phyloP scores from a whole-genome alignment of 2,797 vertebrate species.

The Benthosema pterotum region DNA sequence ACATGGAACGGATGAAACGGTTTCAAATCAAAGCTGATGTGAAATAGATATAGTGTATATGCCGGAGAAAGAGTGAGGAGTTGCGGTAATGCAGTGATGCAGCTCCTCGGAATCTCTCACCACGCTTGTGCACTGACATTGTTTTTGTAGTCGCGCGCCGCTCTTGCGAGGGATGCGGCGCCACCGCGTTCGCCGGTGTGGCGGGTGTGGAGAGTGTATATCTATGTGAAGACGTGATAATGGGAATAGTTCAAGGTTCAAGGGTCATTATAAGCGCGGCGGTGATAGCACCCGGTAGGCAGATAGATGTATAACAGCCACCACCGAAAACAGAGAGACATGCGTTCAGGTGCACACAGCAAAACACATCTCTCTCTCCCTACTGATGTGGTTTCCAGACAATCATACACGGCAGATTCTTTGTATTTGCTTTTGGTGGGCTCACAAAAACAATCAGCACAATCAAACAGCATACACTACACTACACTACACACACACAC shows the following conservation, averaged over 20 bases:
- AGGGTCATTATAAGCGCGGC: slow-evolving; percentile 52
- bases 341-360: slow-evolving; percentile 64
- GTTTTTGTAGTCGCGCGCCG: slow-evolving; percentile 43
- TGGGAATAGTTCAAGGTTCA: slow-evolving; percentile 58
- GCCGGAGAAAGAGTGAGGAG: slow-evolving; percentile 19
- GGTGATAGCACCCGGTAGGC: slow-evolving; percentile 39
- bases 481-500: no score
- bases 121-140: slow-evolving; percentile 27
- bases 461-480: slow-evolving; percentile 75
- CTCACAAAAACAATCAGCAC: slow-evolving; percentile 76
- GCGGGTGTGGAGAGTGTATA: no score
- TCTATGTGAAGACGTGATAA: slow-evolving; percentile 46
- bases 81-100: slow-evolving; percentile 32
- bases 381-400: slow-evolving; percentile 77
- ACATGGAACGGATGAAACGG: slow-evolving; percentile 34
- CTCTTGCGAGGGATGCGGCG: slow-evolving; percentile 34
- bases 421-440: slow-evolving; percentile 75
- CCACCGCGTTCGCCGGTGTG: slow-evolving; percentile 3
- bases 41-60: slow-evolving; percentile 14
- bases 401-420: slow-evolving; percentile 77
- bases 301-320: slow-evolving; percentile 21
- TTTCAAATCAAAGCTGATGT: slow-evolving; percentile 38
- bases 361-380: slow-evolving; percentile 62
- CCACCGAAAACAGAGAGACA: slow-evolving; percentile 8
- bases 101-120: slow-evolving; percentile 15